Conservation (phyloP, 2,888 invertebrate genomes). For the Calameuta filiformis region DNA sequence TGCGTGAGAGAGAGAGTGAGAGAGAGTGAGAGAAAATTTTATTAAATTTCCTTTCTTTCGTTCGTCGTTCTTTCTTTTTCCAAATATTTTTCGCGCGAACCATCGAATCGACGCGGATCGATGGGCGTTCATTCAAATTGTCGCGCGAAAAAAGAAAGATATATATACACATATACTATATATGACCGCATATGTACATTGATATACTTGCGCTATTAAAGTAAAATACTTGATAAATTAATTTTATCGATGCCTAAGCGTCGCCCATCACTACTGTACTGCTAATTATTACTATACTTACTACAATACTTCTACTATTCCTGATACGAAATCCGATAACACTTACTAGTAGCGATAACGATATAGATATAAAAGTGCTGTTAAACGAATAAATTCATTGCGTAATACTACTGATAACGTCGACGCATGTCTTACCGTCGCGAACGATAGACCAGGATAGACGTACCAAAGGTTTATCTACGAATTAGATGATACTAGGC, state of each 20-base stretch:
- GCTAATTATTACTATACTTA: background rate
- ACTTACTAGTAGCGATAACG: background rate
- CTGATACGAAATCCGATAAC: background rate
- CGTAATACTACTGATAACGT: background rate
- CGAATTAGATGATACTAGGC: too few species aligned
- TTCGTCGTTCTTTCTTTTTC: background rate
- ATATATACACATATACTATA: background rate
- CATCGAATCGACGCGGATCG: background rate
- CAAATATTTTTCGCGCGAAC: background rate
- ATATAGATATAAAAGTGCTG: background rate
- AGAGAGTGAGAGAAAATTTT: background rate
- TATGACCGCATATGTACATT: background rate
- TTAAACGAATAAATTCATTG: background rate
- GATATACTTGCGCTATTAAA: conserved; percentile 5
- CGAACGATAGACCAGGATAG: background rate
- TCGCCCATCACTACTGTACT: conserved; percentile 16
- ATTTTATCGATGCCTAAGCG: background rate
- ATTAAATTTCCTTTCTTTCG: too few species aligned
- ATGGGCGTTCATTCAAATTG: background rate
- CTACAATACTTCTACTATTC: background rate
- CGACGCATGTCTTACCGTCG: background rate
- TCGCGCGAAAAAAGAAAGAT: conserved; percentile 8
- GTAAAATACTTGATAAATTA: background rate
- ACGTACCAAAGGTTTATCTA: too few species aligned
- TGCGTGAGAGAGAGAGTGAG: background rate